Percentiles rank a stretch among this genome's conserved stretches.
phyloP scores from a whole-genome alignment of 2,797 vertebrate genomes.

The Benthosema pterotum region DNA sequence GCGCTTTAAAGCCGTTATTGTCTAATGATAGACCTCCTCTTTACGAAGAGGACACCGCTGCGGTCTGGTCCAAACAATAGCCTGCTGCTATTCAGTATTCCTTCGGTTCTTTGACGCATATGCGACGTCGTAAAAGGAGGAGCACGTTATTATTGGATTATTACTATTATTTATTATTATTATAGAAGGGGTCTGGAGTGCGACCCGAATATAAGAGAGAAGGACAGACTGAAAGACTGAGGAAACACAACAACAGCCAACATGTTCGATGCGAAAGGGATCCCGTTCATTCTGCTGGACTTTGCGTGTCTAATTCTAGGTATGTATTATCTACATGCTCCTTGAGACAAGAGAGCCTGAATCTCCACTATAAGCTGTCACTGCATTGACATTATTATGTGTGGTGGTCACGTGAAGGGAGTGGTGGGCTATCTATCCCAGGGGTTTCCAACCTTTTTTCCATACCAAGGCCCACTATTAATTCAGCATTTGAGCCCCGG shows the following conservation, averaged over 20 bases:
- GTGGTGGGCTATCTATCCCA: no score
- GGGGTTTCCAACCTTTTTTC: no score
- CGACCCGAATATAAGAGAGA: background rate
- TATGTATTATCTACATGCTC: slow-evolving; percentile 70
- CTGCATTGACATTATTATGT: no score
- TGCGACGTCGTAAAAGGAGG: background rate
- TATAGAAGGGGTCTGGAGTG: slow-evolving; percentile 36
- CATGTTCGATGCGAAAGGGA: slow-evolving; percentile 91
- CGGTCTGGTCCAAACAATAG: background rate
- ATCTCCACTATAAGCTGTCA: no score
- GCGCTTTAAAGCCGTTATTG: no score
- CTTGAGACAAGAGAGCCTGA: no score
- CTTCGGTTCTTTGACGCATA: background rate
- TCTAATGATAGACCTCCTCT: no score
- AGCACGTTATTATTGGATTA: slow-evolving; percentile 1
- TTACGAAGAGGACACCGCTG: background rate
- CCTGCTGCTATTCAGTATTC: background rate
- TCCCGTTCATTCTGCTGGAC: slow-evolving; percentile 91
- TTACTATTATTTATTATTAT: slow-evolving; percentile 35
- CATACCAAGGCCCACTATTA: no score
- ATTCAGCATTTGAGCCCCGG: no score
- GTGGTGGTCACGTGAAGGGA: no score
- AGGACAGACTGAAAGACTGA: slow-evolving; percentile 24
- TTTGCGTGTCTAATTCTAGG: slow-evolving; percentile 88
- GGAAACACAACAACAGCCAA: slow-evolving; percentile 42